Evolutionary conservation across 2,113 vertebrate genomes (phyloP), one percentile per base, ranked within the genome.

Genomic region (Eidolon helvum): DNA sequence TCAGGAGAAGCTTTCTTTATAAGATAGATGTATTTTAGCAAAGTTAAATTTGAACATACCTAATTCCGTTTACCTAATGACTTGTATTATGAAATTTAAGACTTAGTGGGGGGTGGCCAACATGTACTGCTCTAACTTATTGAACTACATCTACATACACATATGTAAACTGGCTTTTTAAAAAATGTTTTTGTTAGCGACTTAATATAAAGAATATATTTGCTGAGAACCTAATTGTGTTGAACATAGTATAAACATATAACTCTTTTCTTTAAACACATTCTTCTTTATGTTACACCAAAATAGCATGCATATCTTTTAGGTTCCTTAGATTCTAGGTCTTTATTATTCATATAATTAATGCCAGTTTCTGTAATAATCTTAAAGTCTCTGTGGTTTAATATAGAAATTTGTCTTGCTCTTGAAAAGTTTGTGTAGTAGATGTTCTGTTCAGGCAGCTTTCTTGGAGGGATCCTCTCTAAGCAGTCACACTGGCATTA

Each of bases 301-400:
- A 74, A 72, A 69, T 69, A 92, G 7, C 50, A 85, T 65, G 2
- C 10, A 6, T 71, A 35, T 71, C 30, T 91, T 88, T 19, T 43
- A 88, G 50, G 69, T 68, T 95, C 15, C 55, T 63, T 88, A 45
- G 35, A 75, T 65, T 86, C 38, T 63, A 92, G 26, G 61, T 78
- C 48, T 90, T 15, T n/a, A 68, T 78, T 96, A 87, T 74, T 87
- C 63, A 75, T 83, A 21, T 86, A 91, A 79, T 87, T 93, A 84
- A 55, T 65, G 12, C n/a, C 50, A 93, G 40, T 30, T 72, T 61
- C 40, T 87, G 35, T 91, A 94, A 71, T 84, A 84, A 57, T 90
- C 40, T 24, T 30, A 48, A 45, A 28, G 3, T 89, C 43, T 95
- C 5, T 2, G 71, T 89, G 38, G 12, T n/a, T 95, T 90, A 77